phyloP scores from a whole-genome alignment of 2,888 invertebrate species.

The Masnerella sp. region DNA sequence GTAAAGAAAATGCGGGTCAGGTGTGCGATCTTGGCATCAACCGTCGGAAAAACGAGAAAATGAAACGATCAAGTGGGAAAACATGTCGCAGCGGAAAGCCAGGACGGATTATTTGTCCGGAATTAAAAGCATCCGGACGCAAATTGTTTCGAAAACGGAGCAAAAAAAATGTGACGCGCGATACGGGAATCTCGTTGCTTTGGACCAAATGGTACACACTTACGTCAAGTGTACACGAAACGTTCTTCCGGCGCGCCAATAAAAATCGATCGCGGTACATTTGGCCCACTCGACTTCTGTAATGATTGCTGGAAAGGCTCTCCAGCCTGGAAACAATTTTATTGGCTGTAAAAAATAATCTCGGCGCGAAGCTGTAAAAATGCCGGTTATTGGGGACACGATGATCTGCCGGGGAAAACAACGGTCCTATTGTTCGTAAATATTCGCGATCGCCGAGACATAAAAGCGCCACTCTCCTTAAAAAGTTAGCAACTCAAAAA shows the following conservation, averaged over 20 bases:
- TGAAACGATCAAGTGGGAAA: slow-evolving; percentile 13
- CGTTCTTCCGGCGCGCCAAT: slow-evolving; percentile 17
- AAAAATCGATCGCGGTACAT: slow-evolving; percentile 25
- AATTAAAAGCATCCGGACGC: slow-evolving; percentile 14
- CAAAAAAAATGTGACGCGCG: slow-evolving; percentile 14
- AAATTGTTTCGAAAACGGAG: slow-evolving; percentile 16
- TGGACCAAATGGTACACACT: no score
- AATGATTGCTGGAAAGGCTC: slow-evolving; percentile 5
- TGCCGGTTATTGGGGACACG: background rate
- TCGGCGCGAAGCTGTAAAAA: background rate
- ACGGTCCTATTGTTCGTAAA: background rate
- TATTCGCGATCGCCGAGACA: background rate
- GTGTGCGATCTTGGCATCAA: slow-evolving; percentile 3
- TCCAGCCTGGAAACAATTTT: background rate
- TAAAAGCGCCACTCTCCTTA: slow-evolving; percentile 6
- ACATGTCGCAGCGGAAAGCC: background rate
- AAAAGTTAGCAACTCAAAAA: slow-evolving; percentile 10
- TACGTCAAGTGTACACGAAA: no score
- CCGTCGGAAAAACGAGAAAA: background rate
- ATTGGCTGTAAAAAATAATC: slow-evolving; percentile 6
- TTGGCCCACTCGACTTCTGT: background rate
- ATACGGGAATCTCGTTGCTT: slow-evolving; percentile 14
- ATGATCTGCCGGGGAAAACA: background rate
- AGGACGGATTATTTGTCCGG: background rate
- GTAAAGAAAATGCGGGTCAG: slow-evolving; percentile 2